phyloP scores from a whole-genome alignment of 2,888 invertebrate species.

The Drosophila yooni region DNA sequence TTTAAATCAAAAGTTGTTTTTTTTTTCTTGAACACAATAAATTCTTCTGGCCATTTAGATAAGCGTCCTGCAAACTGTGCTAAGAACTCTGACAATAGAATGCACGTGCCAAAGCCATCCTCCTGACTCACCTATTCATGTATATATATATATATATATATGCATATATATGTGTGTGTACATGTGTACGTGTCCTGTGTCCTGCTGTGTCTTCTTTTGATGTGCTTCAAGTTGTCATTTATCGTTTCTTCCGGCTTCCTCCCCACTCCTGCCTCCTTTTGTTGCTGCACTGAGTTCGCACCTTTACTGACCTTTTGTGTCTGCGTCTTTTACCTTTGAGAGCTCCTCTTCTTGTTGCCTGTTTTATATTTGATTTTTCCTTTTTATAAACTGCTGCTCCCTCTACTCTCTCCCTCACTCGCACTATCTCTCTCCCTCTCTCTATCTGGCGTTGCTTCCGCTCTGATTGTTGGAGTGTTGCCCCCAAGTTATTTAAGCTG shows the following conservation, averaged over 20 bases:
- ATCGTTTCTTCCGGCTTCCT: slow-evolving; percentile 4
- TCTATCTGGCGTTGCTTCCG: slow-evolving; percentile 27
- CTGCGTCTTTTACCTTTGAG: slow-evolving; percentile 12
- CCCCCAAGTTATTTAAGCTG: slow-evolving; percentile 73
- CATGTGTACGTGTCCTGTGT: background rate
- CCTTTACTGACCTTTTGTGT: slow-evolving; percentile 52
- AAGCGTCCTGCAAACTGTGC: slow-evolving; percentile 36
- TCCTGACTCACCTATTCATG: slow-evolving; percentile 16
- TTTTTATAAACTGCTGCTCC: slow-evolving; percentile 12
- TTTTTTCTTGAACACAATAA: slow-evolving; percentile 15
- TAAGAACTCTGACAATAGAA: slow-evolving; percentile 35
- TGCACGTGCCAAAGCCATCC: slow-evolving; percentile 38
- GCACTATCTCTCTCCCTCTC: background rate
- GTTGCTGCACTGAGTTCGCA: slow-evolving; percentile 39
- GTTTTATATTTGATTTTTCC: slow-evolving; percentile 48
- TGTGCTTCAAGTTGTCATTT: slow-evolving; percentile 48
- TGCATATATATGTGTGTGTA: background rate
- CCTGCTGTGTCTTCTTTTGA: slow-evolving; percentile 35
- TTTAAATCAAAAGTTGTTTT: slow-evolving; percentile 57
- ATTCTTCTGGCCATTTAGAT: slow-evolving; percentile 53
- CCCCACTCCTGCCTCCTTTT: background rate
- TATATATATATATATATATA: background rate
- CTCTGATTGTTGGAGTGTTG: slow-evolving; percentile 15
- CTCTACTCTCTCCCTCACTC: too few species aligned
- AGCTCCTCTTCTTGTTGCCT: slow-evolving; percentile 46